Conservation (phyloP, 2,797 vertebrate species). For the Hippoglossus hippoglossus region DNA sequence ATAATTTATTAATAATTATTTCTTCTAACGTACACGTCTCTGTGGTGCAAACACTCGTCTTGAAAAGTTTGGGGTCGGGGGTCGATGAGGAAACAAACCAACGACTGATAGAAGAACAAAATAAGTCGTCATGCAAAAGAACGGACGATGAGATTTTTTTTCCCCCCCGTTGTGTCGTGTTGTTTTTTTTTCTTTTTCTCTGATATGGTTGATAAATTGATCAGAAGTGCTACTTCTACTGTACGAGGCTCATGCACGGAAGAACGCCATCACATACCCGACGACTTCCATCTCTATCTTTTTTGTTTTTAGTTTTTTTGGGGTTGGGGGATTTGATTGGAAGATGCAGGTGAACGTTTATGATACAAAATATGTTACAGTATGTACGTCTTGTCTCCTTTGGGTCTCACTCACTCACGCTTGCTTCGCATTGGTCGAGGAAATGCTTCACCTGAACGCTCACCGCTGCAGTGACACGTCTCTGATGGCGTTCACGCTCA, state of each 20-base stretch:
- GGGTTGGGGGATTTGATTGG: slow-evolving; percentile 45
- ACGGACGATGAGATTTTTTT: slow-evolving; percentile 48
- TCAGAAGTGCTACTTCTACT: slow-evolving; percentile 78
- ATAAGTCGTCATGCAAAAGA: slow-evolving; percentile 81
- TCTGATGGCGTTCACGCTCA: not conserved
- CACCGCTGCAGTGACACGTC: too few relatives aligned
- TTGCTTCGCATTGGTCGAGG: slow-evolving; percentile 24
- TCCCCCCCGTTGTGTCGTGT: slow-evolving; percentile 26
- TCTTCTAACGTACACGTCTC: slow-evolving; percentile 56
- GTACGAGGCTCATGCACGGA: slow-evolving; percentile 84
- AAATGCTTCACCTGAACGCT: not conserved
- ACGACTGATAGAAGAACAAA: slow-evolving; percentile 55
- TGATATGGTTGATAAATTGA: slow-evolving; percentile 53
- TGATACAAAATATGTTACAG: slow-evolving; percentile 88
- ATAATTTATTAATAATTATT: slow-evolving; percentile 38
- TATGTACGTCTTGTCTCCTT: slow-evolving; percentile 62
- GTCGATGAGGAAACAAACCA: slow-evolving; percentile 53
- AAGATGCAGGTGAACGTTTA: slow-evolving; percentile 85
- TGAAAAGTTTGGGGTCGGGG: slow-evolving; percentile 28
- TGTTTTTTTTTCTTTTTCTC: slow-evolving; percentile 38
- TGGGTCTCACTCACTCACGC: slow-evolving; percentile 12
- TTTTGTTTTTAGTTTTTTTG: slow-evolving; percentile 8
- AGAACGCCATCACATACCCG: slow-evolving; percentile 35
- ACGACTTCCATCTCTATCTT: slow-evolving; percentile 27
- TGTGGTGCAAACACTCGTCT: slow-evolving; percentile 68